Conservation (phyloP, 2,888 invertebrate species). For the Antheraea yamamai region DNA sequence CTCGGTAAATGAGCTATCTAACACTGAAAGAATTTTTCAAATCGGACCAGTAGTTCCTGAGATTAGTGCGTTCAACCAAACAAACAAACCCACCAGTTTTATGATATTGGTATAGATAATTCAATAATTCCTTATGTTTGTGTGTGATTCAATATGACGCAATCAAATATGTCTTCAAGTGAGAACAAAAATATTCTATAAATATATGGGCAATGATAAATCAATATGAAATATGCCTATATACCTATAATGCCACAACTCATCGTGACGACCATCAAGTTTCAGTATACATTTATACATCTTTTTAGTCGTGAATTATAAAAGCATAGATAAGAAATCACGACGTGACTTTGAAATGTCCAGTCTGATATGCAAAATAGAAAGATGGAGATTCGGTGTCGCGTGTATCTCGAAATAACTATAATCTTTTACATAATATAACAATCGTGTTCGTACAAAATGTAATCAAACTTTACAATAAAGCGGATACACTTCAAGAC, state of each 20-base stretch:
- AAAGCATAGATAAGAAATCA: neutral
- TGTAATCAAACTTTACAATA: neutral
- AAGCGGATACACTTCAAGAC: neutral
- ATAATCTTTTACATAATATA: neutral
- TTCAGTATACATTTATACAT: slow-evolving; percentile 5
- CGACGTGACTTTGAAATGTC: slow-evolving; percentile 12
- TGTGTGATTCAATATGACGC: neutral
- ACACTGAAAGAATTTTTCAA: no score
- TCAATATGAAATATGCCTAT: neutral
- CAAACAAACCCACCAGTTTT: no score
- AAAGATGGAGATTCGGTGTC: neutral
- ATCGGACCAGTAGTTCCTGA: no score
- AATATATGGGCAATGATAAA: no score
- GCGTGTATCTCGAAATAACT: neutral
- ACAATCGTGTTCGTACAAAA: neutral
- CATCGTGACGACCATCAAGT: neutral
- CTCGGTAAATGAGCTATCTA: no score
- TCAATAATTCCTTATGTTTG: neutral
- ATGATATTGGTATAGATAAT: no score
- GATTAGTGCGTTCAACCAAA: no score
- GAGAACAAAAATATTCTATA: no score
- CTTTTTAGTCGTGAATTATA: neutral
- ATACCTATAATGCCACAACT: neutral
- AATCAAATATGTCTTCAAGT: neutral
- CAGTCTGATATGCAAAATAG: neutral